A percentile compares a stretch with the other conserved stretches of the same genome.
Conservation (phyloP, 1,140 invertebrate species). For the Nephila pilipes region DNA sequence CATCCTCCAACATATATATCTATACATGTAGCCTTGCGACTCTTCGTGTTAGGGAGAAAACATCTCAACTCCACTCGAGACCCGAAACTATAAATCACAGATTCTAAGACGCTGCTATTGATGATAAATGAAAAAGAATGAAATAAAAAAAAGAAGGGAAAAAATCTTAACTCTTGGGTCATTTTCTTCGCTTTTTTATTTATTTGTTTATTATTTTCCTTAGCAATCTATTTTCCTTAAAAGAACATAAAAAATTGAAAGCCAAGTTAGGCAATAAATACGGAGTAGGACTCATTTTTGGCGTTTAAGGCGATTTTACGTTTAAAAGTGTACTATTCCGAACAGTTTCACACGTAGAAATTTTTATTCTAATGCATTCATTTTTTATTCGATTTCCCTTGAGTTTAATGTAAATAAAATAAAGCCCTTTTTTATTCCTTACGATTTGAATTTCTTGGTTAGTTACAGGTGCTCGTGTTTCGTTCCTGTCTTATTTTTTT, state of each 20-base stretch:
- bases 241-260: background rate
- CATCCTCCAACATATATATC: conserved; percentile 2
- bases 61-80: conserved; percentile 32
- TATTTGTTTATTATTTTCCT: background rate
- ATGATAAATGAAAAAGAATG: conserved; percentile 45
- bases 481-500: no score
- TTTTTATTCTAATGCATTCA: background rate
- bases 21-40: background rate
- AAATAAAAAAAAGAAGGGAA: background rate
- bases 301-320: background rate
- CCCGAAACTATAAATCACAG: conserved; percentile 13
- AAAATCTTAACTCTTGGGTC: conserved; percentile 40
- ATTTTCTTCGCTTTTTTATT: background rate
- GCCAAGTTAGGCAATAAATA: background rate
- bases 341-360: background rate
- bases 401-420: background rate
- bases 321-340: no score
- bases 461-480: background rate
- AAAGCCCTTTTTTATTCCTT: background rate
- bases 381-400: background rate
- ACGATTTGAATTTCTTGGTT: background rate
- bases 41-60: background rate
- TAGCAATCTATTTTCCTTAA: background rate
- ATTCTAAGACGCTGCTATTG: conserved; percentile 20
- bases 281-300: background rate